Conservation (phyloP, 2,113 vertebrate species). For the Corapipo altera region DNA sequence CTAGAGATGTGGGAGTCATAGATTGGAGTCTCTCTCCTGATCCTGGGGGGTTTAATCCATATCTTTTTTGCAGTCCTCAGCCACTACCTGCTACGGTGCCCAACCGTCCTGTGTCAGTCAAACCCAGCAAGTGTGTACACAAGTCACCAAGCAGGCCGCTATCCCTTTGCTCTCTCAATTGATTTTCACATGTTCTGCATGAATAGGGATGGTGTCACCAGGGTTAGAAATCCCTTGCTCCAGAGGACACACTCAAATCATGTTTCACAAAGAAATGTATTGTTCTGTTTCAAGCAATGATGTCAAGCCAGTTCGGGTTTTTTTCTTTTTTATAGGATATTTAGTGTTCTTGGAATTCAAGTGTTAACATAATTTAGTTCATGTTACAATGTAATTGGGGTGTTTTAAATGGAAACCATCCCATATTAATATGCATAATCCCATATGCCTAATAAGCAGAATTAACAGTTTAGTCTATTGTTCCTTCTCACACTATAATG, state of each 20-base stretch:
- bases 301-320: background rate
- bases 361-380: background rate
- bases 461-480: background rate
- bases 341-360: background rate
- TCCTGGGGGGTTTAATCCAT: background rate
- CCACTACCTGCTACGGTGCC: background rate
- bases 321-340: background rate
- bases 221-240: background rate
- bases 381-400: background rate
- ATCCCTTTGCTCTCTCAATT: background rate
- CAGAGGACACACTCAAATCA: background rate
- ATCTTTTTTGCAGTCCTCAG: background rate
- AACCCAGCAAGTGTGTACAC: background rate
- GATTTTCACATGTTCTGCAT: background rate
- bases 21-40: background rate
- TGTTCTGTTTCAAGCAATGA: background rate
- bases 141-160: background rate
- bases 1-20: background rate
- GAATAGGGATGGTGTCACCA: background rate
- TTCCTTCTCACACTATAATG: background rate
- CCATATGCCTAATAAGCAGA: background rate
- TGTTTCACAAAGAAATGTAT: fast-evolving
- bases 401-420: background rate
- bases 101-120: background rate
- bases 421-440: background rate